These are phyloP conservation scores for Pandemis cinnamomeana DNA, from an alignment of 2,888 invertebrate species.

Conservation along the genomic window DNA sequence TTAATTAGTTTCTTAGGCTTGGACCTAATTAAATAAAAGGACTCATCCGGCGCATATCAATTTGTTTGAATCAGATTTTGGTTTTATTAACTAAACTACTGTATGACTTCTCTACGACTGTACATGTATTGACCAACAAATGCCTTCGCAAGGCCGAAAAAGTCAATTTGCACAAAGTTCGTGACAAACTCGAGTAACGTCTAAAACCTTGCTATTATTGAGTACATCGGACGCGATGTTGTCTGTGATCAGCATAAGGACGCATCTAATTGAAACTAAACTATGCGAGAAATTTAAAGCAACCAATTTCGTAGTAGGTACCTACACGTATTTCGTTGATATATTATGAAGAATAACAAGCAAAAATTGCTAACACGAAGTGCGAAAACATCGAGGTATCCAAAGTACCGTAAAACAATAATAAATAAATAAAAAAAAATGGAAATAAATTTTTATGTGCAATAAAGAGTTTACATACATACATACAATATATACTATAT, in stretches of 20 bases:
- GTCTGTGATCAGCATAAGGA: constrained; percentile 28
- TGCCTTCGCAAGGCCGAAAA: constrained; percentile 17
- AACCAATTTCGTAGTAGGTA: too few species aligned
- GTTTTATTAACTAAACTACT: neutral
- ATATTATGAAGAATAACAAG: neutral
- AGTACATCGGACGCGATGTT: constrained; percentile 13
- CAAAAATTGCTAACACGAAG: neutral
- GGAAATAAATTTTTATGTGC: too few species aligned
- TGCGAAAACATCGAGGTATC: neutral
- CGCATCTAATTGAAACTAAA: constrained; percentile 22
- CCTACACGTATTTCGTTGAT: neutral
- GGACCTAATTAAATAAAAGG: constrained; percentile 6
- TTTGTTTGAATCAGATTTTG: neutral
- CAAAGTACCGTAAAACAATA: neutral
- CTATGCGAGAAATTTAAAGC: too few species aligned
- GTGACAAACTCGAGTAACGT: constrained; percentile 33
- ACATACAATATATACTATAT: too few species aligned
- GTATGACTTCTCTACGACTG: constrained; percentile 7
- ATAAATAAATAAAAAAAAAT: too few species aligned
- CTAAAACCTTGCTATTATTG: constrained; percentile 11
- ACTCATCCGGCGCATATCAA: neutral
- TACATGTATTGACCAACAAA: constrained; percentile 24
- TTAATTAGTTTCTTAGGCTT: constrained; percentile 1
- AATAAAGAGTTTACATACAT: too few species aligned
- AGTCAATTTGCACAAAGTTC: constrained; percentile 29